Evolutionary conservation across 2,888 invertebrate species (phyloP).

Genomic region (Helicoverpa assulta): DNA sequence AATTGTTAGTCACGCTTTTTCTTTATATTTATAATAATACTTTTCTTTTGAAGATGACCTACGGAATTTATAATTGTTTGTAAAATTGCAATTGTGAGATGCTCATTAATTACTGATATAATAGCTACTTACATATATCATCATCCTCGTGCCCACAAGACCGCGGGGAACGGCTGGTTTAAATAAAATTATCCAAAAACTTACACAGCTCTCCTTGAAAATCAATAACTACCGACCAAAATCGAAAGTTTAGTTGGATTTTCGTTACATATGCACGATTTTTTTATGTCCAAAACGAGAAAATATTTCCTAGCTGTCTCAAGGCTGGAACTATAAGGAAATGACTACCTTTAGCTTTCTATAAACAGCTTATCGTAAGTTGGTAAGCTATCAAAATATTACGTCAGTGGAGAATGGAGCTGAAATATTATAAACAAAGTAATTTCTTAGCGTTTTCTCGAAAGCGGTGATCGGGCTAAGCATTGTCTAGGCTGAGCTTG

Average conservation of each 20-base stretch:
- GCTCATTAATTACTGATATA: neutral
- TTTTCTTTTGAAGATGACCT: conserved; percentile 6
- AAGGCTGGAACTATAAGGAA: conserved; percentile 36
- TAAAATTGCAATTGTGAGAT: neutral
- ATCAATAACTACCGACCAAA: neutral
- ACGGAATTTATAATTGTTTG: neutral
- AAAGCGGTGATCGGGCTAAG: too few relatives aligned
- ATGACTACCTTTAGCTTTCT: conserved; percentile 26
- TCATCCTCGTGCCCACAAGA: too few relatives aligned
- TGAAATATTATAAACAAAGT: neutral
- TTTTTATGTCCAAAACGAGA: conserved; percentile 25
- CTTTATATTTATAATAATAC: conserved; percentile 3
- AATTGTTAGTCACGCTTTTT: conserved; percentile 53
- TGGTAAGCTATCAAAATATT: neutral
- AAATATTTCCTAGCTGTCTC: conserved; percentile 39
- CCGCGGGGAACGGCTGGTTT: too few relatives aligned
- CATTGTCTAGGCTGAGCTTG: too few relatives aligned
- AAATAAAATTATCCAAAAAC: too few relatives aligned
- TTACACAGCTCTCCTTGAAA: conserved; percentile 15
- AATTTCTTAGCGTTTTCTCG: neutral
- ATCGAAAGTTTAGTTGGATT: conserved; percentile 35
- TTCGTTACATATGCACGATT: conserved; percentile 28
- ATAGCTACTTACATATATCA: too few relatives aligned
- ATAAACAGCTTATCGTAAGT: neutral
- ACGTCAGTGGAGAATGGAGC: neutral